Base-by-base conservation (phyloP, 2,888 invertebrate genomes). In the Diaphora mendica region DNA sequence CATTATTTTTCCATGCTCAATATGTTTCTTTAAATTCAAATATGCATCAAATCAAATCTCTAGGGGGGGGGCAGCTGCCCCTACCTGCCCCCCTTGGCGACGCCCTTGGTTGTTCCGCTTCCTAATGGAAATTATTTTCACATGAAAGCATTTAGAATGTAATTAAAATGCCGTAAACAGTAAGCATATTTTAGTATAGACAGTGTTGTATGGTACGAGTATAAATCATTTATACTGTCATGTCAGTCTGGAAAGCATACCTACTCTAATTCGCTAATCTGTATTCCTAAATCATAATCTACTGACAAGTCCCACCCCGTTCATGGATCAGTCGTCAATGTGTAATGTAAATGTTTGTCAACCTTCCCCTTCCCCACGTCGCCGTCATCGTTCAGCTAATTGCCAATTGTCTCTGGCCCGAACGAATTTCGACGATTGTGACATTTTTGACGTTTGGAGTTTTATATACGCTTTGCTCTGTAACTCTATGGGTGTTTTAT, bases 261-360 rank as follows among this genome's bases (percentile, higher is more conserved):
- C 39, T 39, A 20, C 20, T 48, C 5, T 48, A 48, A 48, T 20
- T 48, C 20, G 20, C 5, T 23, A 51, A 51, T 51, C 23, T 51
- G 51, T 51, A 51, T 51, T 7, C 8, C 20, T 23, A 39, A 55
- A n/a, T 55, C n/a, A 55, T n/a, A 55, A n/a, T n/a, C 9, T n/a
- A 55, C 23, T n/a, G n/a, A 59, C n/a, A 13, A 59, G 4, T 4
- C 59, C 26, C 59, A 59, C 59, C 59, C 59, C n/a, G n/a, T 13
- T 59, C 59, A 26, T 26, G 59, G 26, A 26, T 59, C 55, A 3
- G 13, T 59, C 59, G 59, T 26, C 26, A 59, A 26, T 59, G 59
- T 59, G 59, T n/a, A n/a, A n/a, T n/a, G n/a, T 26, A 59, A 59
- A 59, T 55, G 55, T 55, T 55, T 59, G 59, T 26, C 26, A 59